Evolutionary conservation across 2,888 invertebrate genomes (phyloP).

Genomic region (Lithophane socia): DNA sequence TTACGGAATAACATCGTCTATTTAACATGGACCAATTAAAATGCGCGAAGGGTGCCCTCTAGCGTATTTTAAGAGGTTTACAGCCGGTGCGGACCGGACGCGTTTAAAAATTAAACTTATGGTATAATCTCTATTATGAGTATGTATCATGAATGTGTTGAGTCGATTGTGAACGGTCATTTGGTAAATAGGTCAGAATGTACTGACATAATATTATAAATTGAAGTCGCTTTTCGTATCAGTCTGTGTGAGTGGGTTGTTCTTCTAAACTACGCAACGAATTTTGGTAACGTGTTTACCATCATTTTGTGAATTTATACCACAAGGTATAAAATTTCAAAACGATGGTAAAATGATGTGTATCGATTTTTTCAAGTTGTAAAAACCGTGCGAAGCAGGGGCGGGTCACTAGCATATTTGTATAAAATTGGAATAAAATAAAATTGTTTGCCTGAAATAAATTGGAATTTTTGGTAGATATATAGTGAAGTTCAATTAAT

Average conservation of each 20-base stretch:
- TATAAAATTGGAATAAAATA: slow-evolving; percentile 3
- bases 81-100: slow-evolving; percentile 65
- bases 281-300: neutral
- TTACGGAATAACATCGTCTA: slow-evolving; percentile 66
- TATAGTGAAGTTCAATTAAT: neutral
- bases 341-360: neutral
- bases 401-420: neutral
- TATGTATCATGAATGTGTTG: slow-evolving; percentile 38
- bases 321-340: neutral
- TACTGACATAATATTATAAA: neutral
- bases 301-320: neutral
- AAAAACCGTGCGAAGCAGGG: neutral
- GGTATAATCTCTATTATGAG: slow-evolving; percentile 68
- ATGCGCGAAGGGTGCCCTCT: slow-evolving; percentile 72
- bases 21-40: slow-evolving; percentile 79
- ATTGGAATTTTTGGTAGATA: neutral
- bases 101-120: slow-evolving; percentile 77
- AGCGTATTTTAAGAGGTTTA: slow-evolving; percentile 73
- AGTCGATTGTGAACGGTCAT: slow-evolving; percentile 21
- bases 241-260: neutral
- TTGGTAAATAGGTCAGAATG: slow-evolving; percentile 28
- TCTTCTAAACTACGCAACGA: neutral
- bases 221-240: neutral
- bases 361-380: neutral
- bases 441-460: slow-evolving; percentile 18